Conservation (phyloP, 2,888 invertebrate genomes). For the Sinhomidia bicolor region DNA sequence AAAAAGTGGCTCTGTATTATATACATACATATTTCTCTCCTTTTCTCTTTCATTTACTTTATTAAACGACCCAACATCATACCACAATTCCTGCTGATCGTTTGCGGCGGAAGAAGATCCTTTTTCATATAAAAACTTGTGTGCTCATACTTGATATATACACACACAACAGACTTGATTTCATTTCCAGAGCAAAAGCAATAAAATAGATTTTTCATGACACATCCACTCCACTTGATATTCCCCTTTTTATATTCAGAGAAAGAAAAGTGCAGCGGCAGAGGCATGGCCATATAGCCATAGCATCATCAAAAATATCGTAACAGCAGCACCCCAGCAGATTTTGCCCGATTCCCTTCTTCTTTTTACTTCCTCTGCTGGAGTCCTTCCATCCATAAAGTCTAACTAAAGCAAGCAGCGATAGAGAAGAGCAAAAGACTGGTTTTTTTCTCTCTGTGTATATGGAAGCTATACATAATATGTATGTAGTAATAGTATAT, state of each 20-base stretch:
- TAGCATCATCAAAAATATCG: too few species aligned
- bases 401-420: too few species aligned
- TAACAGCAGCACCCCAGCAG: background rate
- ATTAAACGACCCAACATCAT: background rate
- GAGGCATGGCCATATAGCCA: too few species aligned
- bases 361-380: constrained; percentile 12
- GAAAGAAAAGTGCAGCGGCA: too few species aligned
- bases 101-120: background rate
- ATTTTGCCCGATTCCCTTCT: background rate
- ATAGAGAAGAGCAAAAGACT: too few species aligned
- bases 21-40: background rate
- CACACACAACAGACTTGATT: background rate
- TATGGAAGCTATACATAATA: background rate
- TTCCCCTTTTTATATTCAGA: background rate
- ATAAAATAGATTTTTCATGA: constrained; percentile 25
- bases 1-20: background rate
- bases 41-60: background rate
- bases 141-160: background rate
- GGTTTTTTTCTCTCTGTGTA: too few species aligned
- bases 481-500: background rate
- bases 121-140: background rate
- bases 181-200: background rate
- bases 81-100: background rate
- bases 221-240: background rate
- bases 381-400: constrained; percentile 3